Evolutionary conservation across 1,140 invertebrate species (phyloP).

Genomic region (Artemia franciscana): DNA sequence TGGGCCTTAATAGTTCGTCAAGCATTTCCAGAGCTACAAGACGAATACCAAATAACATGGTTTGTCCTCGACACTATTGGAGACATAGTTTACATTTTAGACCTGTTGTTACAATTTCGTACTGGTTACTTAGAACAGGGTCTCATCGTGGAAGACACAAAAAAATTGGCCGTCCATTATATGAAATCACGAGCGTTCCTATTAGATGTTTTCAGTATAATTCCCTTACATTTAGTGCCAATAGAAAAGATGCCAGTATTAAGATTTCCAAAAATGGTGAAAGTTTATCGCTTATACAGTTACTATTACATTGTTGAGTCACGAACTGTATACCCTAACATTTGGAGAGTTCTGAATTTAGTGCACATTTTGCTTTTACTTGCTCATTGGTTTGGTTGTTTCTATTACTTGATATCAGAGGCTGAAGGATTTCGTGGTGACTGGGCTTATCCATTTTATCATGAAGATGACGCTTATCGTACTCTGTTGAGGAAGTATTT

Average conservation of each 20-base stretch:
- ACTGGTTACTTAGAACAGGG: conserved; percentile 91
- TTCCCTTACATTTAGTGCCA: conserved; percentile 66
- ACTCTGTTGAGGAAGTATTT: conserved; percentile 74
- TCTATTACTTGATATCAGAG: conserved; percentile 82
- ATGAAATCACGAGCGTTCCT: conserved; percentile 57
- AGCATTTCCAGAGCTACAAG: conserved; percentile 71
- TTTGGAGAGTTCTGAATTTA: conserved; percentile 83
- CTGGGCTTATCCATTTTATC: conserved; percentile 74
- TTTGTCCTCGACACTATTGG: conserved; percentile 51
- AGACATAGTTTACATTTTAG: conserved; percentile 61
- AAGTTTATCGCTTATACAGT: conserved; percentile 69
- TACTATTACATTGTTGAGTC: conserved; percentile 93
- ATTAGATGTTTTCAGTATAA: conserved; percentile 56
- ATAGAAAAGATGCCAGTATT: conserved; percentile 25
- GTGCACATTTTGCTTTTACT: conserved; percentile 82
- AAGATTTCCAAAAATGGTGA: conserved; percentile 27
- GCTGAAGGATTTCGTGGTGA: conserved; percentile 69
- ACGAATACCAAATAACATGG: conserved; percentile 42
- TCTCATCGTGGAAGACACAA: conserved; percentile 72
- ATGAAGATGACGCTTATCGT: conserved; percentile 42
- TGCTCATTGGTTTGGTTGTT: conserved; percentile 92
- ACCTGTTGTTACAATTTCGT: conserved; percentile 68
- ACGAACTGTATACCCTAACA: conserved; percentile 76
- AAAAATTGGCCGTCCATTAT: conserved; percentile 70
- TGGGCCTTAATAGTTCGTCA: conserved; percentile 87